These are phyloP conservation scores for Paragorgia papillata DNA, from an alignment of 92 coral and sea anemone genomes.

Conservation along the genomic window DNA sequence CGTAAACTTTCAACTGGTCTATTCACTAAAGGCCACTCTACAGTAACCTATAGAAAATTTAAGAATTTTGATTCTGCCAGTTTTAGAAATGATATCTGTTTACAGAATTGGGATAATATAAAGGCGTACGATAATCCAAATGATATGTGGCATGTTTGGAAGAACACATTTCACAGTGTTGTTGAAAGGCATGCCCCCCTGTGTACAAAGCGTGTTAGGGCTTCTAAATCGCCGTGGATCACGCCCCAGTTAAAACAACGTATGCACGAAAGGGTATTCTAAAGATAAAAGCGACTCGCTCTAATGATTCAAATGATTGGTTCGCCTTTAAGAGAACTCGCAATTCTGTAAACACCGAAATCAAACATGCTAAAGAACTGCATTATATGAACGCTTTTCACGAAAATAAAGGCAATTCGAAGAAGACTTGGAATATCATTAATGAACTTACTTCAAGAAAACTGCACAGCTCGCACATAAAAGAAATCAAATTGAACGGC, in stretches of 20 bases:
- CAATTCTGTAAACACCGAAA: not conserved
- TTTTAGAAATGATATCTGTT: slow-evolving; percentile 39
- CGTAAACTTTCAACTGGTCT: slow-evolving; percentile 58
- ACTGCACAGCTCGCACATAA: no score
- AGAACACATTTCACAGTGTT: slow-evolving; percentile 35
- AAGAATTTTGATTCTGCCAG: slow-evolving; percentile 17
- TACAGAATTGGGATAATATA: slow-evolving; percentile 53
- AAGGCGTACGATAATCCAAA: slow-evolving; percentile 27
- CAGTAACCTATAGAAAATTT: slow-evolving; percentile 44
- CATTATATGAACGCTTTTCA: no score
- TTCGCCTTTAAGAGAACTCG: not conserved
- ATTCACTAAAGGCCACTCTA: slow-evolving; percentile 49
- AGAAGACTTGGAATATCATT: no score
- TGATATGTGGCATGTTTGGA: no score
- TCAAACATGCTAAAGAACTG: no score
- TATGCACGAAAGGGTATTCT: no score
- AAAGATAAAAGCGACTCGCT: no score
- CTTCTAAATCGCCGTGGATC: slow-evolving; percentile 10
- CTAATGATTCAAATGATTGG: slow-evolving; percentile 12
- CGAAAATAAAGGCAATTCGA: no score
- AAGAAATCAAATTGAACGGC: no score
- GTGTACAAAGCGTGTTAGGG: slow-evolving; percentile 22
- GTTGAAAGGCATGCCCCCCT: slow-evolving; percentile 58
- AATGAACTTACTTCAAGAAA: no score
- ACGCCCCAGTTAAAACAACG: no score